phyloP scores from a whole-genome alignment of 2,888 invertebrate genomes.

The Clunio marinus region DNA sequence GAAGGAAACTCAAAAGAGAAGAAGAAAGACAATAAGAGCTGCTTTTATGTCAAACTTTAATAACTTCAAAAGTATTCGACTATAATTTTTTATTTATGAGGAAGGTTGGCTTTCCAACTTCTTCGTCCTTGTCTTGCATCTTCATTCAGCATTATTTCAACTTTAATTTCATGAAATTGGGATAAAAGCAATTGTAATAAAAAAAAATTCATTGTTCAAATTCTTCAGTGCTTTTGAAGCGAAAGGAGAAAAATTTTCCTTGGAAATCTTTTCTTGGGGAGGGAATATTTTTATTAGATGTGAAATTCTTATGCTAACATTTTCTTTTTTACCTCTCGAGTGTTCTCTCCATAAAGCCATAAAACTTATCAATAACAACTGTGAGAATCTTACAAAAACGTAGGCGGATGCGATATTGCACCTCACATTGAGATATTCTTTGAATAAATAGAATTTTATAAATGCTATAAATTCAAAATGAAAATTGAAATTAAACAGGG shows the following conservation, averaged over 20 bases:
- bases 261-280: no score
- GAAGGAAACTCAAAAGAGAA: no score
- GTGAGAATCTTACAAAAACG: neutral
- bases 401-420: neutral
- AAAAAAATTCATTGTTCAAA: neutral
- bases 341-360: neutral
- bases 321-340: neutral
- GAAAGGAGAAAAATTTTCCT: no score
- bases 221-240: no score
- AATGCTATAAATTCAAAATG: constrained; percentile 24
- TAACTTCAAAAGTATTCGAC: no score
- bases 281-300: constrained; percentile 9
- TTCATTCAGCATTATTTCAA: no score
- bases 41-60: no score
- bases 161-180: neutral
- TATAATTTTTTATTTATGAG: no score
- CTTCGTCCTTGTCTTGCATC: no score
- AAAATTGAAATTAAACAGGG: constrained; percentile 18
- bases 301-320: neutral
- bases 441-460: constrained; percentile 22
- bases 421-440: constrained; percentile 13
- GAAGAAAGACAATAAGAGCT: no score
- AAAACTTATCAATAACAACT: constrained; percentile 26
- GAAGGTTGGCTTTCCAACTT: no score
- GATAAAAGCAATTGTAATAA: neutral